Evolutionary conservation across 2,113 vertebrate species (phyloP), one percentile per base, ranked within the genome.

Genomic region (Grammomys dolichurus): DNA sequence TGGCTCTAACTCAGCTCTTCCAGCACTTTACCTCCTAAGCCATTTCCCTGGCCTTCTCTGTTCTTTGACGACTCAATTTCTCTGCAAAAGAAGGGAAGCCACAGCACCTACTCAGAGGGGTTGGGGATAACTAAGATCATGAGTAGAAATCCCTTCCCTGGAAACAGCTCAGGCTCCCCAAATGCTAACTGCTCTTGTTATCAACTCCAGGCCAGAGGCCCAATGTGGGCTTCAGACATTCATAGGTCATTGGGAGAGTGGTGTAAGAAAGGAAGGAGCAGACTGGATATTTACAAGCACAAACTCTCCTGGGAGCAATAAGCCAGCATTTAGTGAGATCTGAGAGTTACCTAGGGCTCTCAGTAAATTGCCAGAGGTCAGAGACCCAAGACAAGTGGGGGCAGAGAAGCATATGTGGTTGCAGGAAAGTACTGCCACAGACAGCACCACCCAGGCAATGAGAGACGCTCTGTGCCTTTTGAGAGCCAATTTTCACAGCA

Each of bases 401-500:
- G 86, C 93, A 87, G 54, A 46, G 60, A 91, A 89, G 77, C 17
- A 46, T 40, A 43, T 5, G 56, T 33, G 0, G 13, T 40, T 96
- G 63, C 90, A 86, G 96, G 76, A 36, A 48, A 95, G 92, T 9
- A 54, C 60, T 33, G 72, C 26, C 40, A 22, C 75, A 12, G 70
- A 73, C 48, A 77, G 58, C 26, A 51, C 77, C 77, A 36, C 77
- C 92, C 76, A 11, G 58, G 85, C 48, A 11, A 96, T 36, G 87
- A 97, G 93, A 93, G 88, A 91, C 81, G 80, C 96, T 95, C 36
- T 80, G 96, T 91, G 95, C 97, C 97, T 97, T 97, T 97, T 94
- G 96, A 95, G 95, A 97, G 94, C 95, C 89, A 92, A 97, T 97
- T 97, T 96, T 97, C 97, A 87, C 94, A 96, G 95, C 94, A 96